Percentiles rank a stretch among this genome's conserved stretches.
phyloP scores from a whole-genome alignment of 2,113 vertebrate species.

The Nipponia nippon region DNA sequence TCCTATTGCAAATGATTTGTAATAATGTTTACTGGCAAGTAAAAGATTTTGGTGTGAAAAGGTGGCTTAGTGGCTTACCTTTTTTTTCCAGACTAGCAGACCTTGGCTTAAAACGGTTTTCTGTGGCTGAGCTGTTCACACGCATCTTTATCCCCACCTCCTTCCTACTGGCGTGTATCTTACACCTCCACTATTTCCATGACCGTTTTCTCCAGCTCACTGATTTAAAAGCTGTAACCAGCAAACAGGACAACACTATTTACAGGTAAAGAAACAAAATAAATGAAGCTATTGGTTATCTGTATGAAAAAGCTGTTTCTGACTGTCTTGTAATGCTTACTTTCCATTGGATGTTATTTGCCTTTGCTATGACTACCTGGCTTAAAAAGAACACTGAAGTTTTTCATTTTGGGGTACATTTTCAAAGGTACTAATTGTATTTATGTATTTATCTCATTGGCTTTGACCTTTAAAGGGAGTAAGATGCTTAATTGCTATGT shows the following conservation, averaged over 20 bases:
- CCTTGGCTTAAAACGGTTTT: conserved; percentile 85
- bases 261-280: conserved; percentile 84
- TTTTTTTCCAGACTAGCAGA: conserved; percentile 79
- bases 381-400: neutral
- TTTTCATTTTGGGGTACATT: neutral
- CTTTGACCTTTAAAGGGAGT: neutral
- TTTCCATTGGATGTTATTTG: neutral
- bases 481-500: neutral
- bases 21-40: neutral
- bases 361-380: neutral
- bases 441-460: neutral
- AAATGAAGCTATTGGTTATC: neutral
- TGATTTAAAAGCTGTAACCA: conserved; percentile 90
- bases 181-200: conserved; percentile 98
- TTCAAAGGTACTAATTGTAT: neutral
- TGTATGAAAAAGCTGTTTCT: neutral
- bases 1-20: neutral
- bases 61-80: neutral
- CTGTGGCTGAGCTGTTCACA: conserved; percentile 81
- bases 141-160: conserved; percentile 94
- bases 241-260: conserved; percentile 91
- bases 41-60: neutral
- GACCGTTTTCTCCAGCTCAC: conserved; percentile 92
- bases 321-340: neutral
- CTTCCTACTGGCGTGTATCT: conserved; percentile 91